Conservation (phyloP, 2,888 invertebrate species). For the Drosophila kambysellisi region DNA sequence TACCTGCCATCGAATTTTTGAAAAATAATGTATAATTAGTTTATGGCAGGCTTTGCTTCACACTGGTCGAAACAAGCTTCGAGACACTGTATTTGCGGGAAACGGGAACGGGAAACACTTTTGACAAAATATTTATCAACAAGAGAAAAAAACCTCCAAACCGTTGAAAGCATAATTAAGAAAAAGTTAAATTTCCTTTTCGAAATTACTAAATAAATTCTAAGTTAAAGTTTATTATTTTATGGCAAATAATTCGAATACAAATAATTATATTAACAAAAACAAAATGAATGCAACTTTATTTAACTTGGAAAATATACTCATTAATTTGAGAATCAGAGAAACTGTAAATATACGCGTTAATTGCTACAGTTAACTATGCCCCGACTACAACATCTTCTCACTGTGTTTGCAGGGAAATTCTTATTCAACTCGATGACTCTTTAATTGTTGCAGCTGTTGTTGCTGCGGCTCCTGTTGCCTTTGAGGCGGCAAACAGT, state of each 20-base stretch:
- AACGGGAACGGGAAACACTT: not conserved
- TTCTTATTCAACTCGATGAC: not conserved
- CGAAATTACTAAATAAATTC: not conserved
- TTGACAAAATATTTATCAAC: not conserved
- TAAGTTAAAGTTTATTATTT: no score
- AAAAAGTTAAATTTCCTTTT: not conserved
- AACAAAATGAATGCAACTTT: not conserved
- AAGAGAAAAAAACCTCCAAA: not conserved
- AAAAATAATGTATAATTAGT: no score
- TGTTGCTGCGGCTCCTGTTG: slow-evolving; percentile 6
- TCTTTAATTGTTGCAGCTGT: not conserved
- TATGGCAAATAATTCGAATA: not conserved
- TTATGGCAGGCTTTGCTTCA: no score
- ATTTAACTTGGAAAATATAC: not conserved
- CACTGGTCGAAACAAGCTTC: no score
- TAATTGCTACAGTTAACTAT: no score
- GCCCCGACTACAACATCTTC: not conserved
- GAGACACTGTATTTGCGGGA: no score
- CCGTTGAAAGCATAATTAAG: not conserved
- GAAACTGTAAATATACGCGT: no score
- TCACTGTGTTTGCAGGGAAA: not conserved
- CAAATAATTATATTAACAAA: not conserved
- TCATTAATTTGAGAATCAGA: no score
- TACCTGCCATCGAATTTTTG: no score
- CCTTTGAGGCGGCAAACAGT: not conserved